phyloP scores from a whole-genome alignment of 2,888 invertebrate species.

The Sphaerophoria rueppellii region DNA sequence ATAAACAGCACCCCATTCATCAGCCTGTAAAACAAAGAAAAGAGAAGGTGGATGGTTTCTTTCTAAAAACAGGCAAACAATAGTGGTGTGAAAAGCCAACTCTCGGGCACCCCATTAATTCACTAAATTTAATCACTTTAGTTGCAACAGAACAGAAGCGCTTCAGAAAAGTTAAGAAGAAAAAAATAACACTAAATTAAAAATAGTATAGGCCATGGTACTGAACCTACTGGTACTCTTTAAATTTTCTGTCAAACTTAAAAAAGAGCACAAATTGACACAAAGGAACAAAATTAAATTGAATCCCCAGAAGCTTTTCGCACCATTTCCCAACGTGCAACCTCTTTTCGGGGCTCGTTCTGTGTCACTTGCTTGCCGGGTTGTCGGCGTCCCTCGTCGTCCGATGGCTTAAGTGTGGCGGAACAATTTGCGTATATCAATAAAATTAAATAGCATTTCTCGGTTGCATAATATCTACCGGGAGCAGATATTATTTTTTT shows the following conservation, averaged over 20 bases:
- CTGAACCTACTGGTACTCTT: neutral
- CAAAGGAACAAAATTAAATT: neutral
- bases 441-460: constrained; percentile 43
- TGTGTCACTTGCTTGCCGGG: neutral
- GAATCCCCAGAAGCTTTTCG: constrained; percentile 22
- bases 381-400: neutral
- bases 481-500: constrained; percentile 23
- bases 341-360: neutral
- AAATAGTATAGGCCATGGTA: too few species aligned
- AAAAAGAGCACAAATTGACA: neutral
- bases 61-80: too few species aligned
- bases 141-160: too few species aligned
- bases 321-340: constrained; percentile 8
- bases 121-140: too few species aligned
- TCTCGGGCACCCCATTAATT: too few species aligned
- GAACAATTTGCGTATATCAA: constrained; percentile 49
- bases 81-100: too few species aligned
- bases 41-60: too few species aligned
- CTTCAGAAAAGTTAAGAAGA: too few species aligned
- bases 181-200: too few species aligned
- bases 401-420: neutral
- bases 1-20: too few species aligned
- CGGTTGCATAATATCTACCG: constrained; percentile 53
- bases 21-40: too few species aligned
- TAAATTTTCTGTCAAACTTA: neutral